These are phyloP conservation scores for Pocillopora grandis DNA, from an alignment of 92 coral and sea anemone genomes.

Conservation along the genomic window DNA sequence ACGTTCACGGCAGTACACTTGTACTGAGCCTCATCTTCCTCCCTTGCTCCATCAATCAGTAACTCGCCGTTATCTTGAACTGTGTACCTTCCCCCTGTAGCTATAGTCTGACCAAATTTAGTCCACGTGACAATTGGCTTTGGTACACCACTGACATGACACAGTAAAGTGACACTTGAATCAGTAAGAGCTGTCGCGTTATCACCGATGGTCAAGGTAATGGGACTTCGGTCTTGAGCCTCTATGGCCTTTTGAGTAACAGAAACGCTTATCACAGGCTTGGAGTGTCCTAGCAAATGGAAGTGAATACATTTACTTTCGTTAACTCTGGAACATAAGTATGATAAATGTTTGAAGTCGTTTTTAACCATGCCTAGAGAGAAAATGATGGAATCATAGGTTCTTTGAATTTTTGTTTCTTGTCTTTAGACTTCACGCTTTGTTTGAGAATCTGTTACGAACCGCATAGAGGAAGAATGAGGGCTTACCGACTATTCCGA, in stretches of 20 bases:
- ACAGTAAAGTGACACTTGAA: slow-evolving; percentile 63
- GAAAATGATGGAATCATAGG: too few relatives aligned
- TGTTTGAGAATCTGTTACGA: too few relatives aligned
- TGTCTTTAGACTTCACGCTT: too few relatives aligned
- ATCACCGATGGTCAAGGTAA: slow-evolving; percentile 47
- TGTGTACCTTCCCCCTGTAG: slow-evolving; percentile 11
- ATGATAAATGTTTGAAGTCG: too few relatives aligned
- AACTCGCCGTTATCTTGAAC: slow-evolving; percentile 33
- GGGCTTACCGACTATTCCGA: slow-evolving; percentile 66
- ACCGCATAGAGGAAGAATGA: not conserved
- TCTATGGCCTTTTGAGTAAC: not conserved
- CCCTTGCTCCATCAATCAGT: slow-evolving; percentile 1
- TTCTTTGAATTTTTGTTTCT: too few relatives aligned
- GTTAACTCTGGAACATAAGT: too few relatives aligned
- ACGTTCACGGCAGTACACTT: slow-evolving; percentile 51
- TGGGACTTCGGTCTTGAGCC: slow-evolving; percentile 47
- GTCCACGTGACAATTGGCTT: slow-evolving; percentile 61
- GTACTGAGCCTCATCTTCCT: slow-evolving; percentile 45
- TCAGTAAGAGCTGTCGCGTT: slow-evolving; percentile 60
- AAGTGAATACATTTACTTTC: not conserved
- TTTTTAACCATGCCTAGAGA: too few relatives aligned
- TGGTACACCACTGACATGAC: slow-evolving; percentile 74
- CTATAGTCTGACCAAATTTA: slow-evolving; percentile 51
- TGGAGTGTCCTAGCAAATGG: not conserved
- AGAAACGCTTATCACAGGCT: not conserved